Evolutionary conservation across 2,113 vertebrate species (phyloP), one percentile per base, ranked within the genome.

Genomic region (Oryzias woworae): DNA sequence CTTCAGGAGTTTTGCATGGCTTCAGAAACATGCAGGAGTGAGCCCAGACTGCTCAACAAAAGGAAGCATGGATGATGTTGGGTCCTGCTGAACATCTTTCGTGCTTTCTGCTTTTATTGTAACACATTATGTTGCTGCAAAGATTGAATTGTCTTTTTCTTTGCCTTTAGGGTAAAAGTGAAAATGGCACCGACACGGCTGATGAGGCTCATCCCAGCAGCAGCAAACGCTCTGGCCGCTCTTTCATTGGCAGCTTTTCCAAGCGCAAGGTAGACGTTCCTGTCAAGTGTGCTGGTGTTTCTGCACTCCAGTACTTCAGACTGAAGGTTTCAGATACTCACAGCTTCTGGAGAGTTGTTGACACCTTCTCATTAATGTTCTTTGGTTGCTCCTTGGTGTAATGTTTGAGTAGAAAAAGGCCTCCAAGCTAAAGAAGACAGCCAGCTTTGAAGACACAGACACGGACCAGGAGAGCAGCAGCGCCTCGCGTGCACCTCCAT

Each of bases 361-460:
- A 46, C 6, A 17, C 4, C 15, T 14, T 10, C 36, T 12, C 7
- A 8, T 10, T 12, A 10, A 36, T 3, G 36, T 15, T 36, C 4
- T 45, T 7, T 48, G 41, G n/a, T 57, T 1, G 8, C 44, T 48
- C 13, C 17, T 5, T 16, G 4, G 1, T 42, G 26, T 13, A 42
- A 53, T 63, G 10, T 66, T 28, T 54, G 46, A 73, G 49, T 81
- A 98, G 97, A 98, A 96, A 89, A 98, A 97, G 90, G 83, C 90
- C 5, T 87, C 84, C 76, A 96, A 95, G 79, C 75, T 96, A 72
- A 98, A 95, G 90, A 96, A 93, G 78, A 76, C 84, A 0, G 89
- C 94, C 2, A 97, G 96, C 71, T 85, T 94, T 73, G 97, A 98
- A 75, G 97, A 98, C 63, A 94, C 90, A 0, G 95, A 94, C n/a